Evolutionary conservation across 1,140 invertebrate species (phyloP).

Genomic region (Heliconius hewitsoni): DNA sequence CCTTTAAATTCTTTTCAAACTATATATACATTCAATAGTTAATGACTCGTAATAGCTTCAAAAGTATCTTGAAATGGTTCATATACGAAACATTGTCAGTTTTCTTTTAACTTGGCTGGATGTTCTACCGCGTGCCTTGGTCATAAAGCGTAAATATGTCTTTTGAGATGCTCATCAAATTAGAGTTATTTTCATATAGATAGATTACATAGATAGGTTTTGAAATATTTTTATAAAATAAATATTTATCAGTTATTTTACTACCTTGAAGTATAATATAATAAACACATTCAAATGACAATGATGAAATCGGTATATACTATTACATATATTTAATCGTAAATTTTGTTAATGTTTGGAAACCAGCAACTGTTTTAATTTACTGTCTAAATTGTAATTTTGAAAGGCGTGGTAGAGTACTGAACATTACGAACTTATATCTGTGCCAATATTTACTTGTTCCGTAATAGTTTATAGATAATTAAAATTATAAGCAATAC

Average conservation of each 20-base stretch:
- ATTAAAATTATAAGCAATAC: not conserved
- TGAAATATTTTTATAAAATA: not conserved
- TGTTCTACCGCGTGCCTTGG: too few species aligned
- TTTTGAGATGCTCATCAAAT: too few species aligned
- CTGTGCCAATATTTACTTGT: conserved; percentile 5
- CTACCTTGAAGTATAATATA: conserved; percentile 16
- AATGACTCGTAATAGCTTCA: too few species aligned
- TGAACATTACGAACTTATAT: conserved; percentile 19
- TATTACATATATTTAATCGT: not conserved
- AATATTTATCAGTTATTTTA: not conserved
- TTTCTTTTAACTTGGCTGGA: too few species aligned
- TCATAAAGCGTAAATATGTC: too few species aligned
- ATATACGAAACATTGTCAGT: too few species aligned
- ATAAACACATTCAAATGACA: conserved; percentile 27
- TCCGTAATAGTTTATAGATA: not conserved
- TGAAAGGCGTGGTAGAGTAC: conserved; percentile 37
- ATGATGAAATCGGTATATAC: conserved; percentile 48
- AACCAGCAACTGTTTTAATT: conserved; percentile 1
- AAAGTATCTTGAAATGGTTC: too few species aligned
- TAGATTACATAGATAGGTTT: too few species aligned
- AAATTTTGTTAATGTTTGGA: not conserved
- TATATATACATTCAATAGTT: too few species aligned
- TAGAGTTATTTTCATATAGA: too few species aligned
- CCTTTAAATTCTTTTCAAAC: too few species aligned
- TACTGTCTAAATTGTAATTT: conserved; percentile 42